Conservation (phyloP, 2,113 vertebrate species). For the Grallaria varia region DNA sequence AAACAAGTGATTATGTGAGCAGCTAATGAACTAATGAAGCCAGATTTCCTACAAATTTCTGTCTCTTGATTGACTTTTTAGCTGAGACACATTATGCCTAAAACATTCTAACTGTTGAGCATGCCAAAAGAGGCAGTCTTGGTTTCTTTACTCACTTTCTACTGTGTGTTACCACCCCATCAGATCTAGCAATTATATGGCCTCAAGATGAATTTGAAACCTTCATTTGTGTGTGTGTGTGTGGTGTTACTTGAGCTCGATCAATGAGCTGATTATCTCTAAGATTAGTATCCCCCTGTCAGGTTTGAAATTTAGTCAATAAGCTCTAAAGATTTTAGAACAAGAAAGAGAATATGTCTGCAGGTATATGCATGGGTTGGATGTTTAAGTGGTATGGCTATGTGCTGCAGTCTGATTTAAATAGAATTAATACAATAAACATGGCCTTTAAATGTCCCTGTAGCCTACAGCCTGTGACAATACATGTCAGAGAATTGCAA, state of each 20-base stretch:
- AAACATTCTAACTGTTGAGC: background rate
- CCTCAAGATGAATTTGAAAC: background rate
- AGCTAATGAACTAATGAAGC: slow-evolving; percentile 41
- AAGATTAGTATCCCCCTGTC: background rate
- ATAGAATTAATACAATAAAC: background rate
- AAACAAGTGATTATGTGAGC: slow-evolving; percentile 31
- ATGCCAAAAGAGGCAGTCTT: background rate
- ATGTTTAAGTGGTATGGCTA: background rate
- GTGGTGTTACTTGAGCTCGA: background rate
- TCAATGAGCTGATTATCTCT: background rate
- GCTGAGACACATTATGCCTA: background rate
- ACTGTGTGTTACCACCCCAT: accelerated
- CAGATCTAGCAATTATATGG: background rate
- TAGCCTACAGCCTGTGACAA: background rate
- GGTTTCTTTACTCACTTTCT: background rate
- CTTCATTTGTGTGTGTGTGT: background rate
- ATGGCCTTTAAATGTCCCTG: background rate
- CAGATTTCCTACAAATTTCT: slow-evolving; percentile 36
- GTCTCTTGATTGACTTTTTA: slow-evolving; percentile 5
- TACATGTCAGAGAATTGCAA: background rate
- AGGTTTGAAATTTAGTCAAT: background rate
- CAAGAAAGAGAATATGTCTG: background rate
- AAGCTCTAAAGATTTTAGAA: background rate
- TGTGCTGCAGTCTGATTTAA: background rate
- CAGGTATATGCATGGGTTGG: background rate